Base-by-base conservation (phyloP, 2,797 vertebrate genomes). In the Anabacerthia variegaticeps region DNA sequence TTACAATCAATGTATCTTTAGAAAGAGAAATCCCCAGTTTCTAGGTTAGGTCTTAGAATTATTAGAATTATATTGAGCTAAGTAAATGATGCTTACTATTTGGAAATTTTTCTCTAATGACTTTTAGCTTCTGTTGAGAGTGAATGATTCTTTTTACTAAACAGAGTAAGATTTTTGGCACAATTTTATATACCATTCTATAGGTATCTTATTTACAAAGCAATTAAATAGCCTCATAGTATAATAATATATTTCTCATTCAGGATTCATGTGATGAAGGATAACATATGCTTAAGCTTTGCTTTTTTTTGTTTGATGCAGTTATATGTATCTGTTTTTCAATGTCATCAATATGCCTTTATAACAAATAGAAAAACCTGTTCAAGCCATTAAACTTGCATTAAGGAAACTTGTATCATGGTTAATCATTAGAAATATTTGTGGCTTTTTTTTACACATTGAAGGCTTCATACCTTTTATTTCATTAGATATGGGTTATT, bases 401-500 rank as follows among this genome's bases (percentile, higher is more conserved):
- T 52, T 27, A 30, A 77, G 9, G 36, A 9, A 18, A 74, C 19
- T 83, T 61, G 14, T 61, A 16, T 19, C 3, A 9, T 12, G 5
- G 9, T 52, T 83, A 44, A 62, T 62, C 17, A 24, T 62, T 61
- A 43, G 46, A 37, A 59, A 65, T 6, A 28, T 23, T 8, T 44
- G 14, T 24, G 10, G 7, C 36, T 2, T 0, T 52, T 63, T 61
- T 12, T 71, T 59, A 79, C 16, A 23, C 30, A 3, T 12, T n/a
- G 9, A 23, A 10, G 4, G 0, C 7, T 81, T 89, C 1, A 0
- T 37, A 15, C 15, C 3, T 68, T 66, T 67, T 59, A 21, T 32
- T 18, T 75, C 12, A n/a, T 48, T 67, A 41, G 32, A 3, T 26
- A 7, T 36, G 3, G 5, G 9, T 52, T 90, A 43, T 22, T 67